Conservation (phyloP, 2,113 vertebrate genomes). For the Rallus limicola region DNA sequence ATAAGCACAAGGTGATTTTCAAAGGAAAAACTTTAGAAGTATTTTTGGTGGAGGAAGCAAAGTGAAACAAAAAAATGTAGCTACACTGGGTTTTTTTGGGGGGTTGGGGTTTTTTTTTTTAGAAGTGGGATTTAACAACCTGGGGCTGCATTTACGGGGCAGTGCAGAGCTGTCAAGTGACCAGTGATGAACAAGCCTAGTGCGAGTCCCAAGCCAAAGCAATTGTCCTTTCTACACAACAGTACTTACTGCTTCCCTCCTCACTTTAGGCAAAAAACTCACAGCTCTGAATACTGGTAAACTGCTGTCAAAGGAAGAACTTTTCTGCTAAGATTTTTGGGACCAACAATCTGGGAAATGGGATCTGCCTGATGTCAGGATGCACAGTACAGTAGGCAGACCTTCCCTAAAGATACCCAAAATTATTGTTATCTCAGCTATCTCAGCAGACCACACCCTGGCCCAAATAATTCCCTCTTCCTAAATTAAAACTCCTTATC, state of each 20-base stretch:
- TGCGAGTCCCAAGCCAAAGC: neutral
- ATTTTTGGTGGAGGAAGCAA: neutral
- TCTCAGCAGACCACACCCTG: neutral
- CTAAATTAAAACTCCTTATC: neutral
- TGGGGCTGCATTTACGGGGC: neutral
- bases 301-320: neutral
- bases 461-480: neutral
- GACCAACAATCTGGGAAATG: neutral
- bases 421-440: neutral
- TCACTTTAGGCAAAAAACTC: neutral
- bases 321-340: neutral
- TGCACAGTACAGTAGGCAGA: neutral
- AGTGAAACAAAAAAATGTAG: neutral
- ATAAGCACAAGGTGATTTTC: neutral
- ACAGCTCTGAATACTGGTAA: neutral
- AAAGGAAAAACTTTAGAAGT: neutral
- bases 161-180: neutral
- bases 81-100: neutral
- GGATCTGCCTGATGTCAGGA: neutral
- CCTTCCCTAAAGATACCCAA: neutral
- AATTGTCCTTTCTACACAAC: neutral
- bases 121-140: neutral
- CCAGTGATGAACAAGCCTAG: neutral
- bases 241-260: neutral
- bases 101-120: neutral